Evolutionary conservation across 2,888 invertebrate genomes (phyloP), one percentile per base, ranked within the genome.

Genomic region (Podotricha telesiphe): DNA sequence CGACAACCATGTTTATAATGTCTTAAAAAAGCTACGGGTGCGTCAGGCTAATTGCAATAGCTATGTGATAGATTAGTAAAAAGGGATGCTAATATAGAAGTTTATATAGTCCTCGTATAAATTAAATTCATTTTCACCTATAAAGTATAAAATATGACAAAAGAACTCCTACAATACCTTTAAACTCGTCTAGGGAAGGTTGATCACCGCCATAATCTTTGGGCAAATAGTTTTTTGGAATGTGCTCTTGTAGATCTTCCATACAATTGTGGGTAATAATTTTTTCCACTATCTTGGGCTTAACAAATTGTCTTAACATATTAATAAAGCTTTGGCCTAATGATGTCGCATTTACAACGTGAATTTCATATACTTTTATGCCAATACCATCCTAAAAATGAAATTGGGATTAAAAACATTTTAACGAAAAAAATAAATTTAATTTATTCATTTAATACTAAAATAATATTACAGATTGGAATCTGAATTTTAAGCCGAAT

Each of bases 331-430:
- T 84, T 37, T 86, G 82, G 0, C 85, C 77, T 0, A 86, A 78
- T 1, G 79, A 75, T 0, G 89, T 89, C 0, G 88, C 82, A 67
- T 93, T 93, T 0, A 94, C 65, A 0, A 93, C 75, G 71, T 94
- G 93, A 11, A 94, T 86, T 0, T 84, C 85, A 34, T 83, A 82
- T 0, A 94, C 77, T 65, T 87, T 83, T 5, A 86, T 77, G 0
- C 92, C 88, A 13, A 87, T 82, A 0, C 93, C 93, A 77, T 93
- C 93, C 94, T 94, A 79, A 45, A 89, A 70, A 34, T 13, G 48
- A 45, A 48, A 59, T 28, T 4, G 2, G 6, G 28, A 28, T 28
- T 28, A 28, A 4, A 6, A 28, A 28, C 6, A 28, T 28, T 28
- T 28, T 28, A 28, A 28, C 28, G 28, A 6, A 28, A 28, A 28